These are phyloP conservation scores for Donacobius atricapilla DNA, from an alignment of 2,113 vertebrate species.

Conservation along the genomic window DNA sequence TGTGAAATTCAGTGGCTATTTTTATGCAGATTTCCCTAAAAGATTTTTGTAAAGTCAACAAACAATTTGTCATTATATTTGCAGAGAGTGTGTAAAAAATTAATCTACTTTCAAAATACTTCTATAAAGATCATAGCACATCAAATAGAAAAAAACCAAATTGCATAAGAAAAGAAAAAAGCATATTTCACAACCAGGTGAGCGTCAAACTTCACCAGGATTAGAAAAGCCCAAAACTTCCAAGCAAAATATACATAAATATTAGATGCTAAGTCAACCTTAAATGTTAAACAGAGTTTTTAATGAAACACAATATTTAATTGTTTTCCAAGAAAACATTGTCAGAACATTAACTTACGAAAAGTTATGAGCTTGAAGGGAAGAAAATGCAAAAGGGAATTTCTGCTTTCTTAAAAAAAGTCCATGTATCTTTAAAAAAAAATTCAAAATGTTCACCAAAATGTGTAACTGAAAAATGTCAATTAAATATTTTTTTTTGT, in stretches of 20 bases:
- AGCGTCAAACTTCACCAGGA: background rate
- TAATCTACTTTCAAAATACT: background rate
- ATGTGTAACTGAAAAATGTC: background rate
- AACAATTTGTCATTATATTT: background rate
- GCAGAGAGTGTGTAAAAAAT: background rate
- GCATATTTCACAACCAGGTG: background rate
- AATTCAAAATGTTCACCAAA: background rate
- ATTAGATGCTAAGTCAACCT: background rate
- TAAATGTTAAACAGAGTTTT: background rate
- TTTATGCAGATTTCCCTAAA: background rate
- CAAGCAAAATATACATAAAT: background rate
- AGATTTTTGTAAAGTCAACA: background rate
- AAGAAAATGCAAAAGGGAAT: background rate
- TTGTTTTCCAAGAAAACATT: background rate
- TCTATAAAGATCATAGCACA: background rate
- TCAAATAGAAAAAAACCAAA: background rate
- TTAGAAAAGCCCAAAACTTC: background rate
- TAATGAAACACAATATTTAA: background rate
- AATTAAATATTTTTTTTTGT: background rate
- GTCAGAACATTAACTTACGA: background rate
- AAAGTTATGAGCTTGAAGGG: background rate
- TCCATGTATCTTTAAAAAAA: background rate
- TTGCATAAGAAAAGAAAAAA: background rate
- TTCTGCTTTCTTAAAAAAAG: background rate
- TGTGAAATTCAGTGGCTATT: background rate